Base-by-base conservation (phyloP, 2,888 invertebrate species). In the Busseola fusca region DNA sequence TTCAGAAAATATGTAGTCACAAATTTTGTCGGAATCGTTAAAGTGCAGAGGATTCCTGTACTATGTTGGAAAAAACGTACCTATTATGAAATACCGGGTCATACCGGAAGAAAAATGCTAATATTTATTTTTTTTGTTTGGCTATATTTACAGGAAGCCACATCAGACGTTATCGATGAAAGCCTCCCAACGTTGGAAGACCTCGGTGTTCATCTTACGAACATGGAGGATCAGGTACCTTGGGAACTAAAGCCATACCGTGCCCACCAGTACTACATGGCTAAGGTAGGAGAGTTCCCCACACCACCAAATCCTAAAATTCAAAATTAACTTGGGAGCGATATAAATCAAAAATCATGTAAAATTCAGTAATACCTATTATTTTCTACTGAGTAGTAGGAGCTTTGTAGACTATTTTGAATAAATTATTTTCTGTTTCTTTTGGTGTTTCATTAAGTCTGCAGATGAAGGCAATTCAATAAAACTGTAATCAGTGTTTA, bases 111-210 rank as follows among this genome's bases (percentile, higher is more conserved):
- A 25, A 27, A 27, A 34, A 7, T n/a, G 18, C n/a, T 1, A 3
- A 27, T 40, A 25, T 7, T 34, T 34, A 0, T 14, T 30, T 30
- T 18, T 42, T 63, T 37, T 27, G 0, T 54, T 21, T 48, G 14
- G 30, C 25, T 62, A n/a, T 48, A 54, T 73, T 91, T 90, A 14
- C 91, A 98, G 97, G 99, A 99, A 92, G 96, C 97, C 81, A 96
- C 97, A 9, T 97, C 97, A 1, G 99, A 99, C 89, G 92, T 91
- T 12, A 95, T 97, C 0, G 85, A 96, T 6, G 89, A 90, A 12
- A 96, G 96, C 52, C 88, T 98, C 37, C 98, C 98, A 4, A 98
- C 98, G 0, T 93, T 99, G 68, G 98, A 98, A 91, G 99, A 99
- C 95, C 96, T 99, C 78, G 99, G 98, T 25, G 97, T 99, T 3